Conservation (phyloP, 2,888 invertebrate genomes). For the Leuctra nigra region DNA sequence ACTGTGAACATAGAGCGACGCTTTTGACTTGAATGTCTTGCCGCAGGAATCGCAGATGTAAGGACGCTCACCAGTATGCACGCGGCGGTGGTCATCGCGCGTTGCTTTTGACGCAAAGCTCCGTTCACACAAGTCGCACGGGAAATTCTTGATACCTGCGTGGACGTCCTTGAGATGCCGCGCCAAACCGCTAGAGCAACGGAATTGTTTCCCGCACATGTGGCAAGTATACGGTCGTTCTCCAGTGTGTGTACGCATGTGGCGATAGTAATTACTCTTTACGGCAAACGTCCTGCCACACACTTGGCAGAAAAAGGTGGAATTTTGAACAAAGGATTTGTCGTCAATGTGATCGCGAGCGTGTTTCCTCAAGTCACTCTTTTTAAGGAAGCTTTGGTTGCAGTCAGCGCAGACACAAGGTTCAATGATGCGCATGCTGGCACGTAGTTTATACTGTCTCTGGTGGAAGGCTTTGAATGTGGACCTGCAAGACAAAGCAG, state of each 20-base stretch:
- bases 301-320: slow-evolving; percentile 17
- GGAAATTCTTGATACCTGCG: slow-evolving; percentile 42
- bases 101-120: slow-evolving; percentile 46
- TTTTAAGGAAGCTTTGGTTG: slow-evolving; percentile 35
- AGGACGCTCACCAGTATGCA: slow-evolving; percentile 38
- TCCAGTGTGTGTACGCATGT: slow-evolving; percentile 45
- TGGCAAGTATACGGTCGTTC: slow-evolving; percentile 60
- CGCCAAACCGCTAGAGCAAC: slow-evolving; percentile 52
- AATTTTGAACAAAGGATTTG: too few species aligned
- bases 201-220: slow-evolving; percentile 58
- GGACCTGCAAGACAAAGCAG: too few species aligned
- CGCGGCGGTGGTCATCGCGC: slow-evolving; percentile 40
- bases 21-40: slow-evolving; percentile 56
- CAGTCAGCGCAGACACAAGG: slow-evolving; percentile 36
- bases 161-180: slow-evolving; percentile 48
- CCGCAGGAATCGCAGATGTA: slow-evolving; percentile 44
- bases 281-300: slow-evolving; percentile 22
- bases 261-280: slow-evolving; percentile 33
- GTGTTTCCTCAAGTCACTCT: slow-evolving; percentile 38
- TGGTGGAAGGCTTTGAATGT: too few species aligned
- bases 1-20: slow-evolving; percentile 55
- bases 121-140: slow-evolving; percentile 44
- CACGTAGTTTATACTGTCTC: too few species aligned
- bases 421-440: too few species aligned
- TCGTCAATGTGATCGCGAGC: neutral